These are phyloP conservation scores for Cryptoblepharus egeriae DNA, from an alignment of 2,797 vertebrate species.

Conservation along the genomic window DNA sequence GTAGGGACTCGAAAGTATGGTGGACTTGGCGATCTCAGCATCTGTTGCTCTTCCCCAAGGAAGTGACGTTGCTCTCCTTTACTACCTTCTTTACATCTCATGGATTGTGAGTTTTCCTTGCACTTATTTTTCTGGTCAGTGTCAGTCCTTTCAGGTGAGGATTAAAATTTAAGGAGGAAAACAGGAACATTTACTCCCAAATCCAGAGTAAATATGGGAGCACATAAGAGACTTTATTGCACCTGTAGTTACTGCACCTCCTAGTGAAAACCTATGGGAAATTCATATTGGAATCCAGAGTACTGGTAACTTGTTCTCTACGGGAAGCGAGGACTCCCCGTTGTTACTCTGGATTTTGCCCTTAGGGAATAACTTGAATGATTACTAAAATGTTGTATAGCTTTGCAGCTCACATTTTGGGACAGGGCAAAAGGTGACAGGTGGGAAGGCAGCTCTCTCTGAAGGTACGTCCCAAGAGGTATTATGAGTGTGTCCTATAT, in stretches of 20 bases:
- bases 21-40: not conserved
- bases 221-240: too few species aligned
- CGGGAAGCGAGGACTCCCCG: too few species aligned
- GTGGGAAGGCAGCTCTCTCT: not conserved
- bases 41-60: not conserved
- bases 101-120: too few species aligned
- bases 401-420: slow-evolving; percentile 1
- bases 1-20: not conserved
- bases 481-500: not conserved
- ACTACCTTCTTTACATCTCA: too few species aligned
- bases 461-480: not conserved
- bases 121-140: not conserved
- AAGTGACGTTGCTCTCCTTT: not conserved
- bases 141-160: not conserved
- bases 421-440: not conserved
- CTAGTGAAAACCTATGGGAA: too few species aligned
- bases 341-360: too few species aligned
- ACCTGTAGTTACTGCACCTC: too few species aligned
- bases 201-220: too few species aligned
- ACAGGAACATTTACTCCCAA: not conserved
- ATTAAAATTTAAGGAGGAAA: not conserved
- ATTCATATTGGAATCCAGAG: too few species aligned
- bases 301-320: too few species aligned
- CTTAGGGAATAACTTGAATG: too few species aligned
- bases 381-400: not conserved